Evolutionary conservation across 2,113 vertebrate species (phyloP), one percentile per base, ranked within the genome.

Genomic region (Microtus oregoni): DNA sequence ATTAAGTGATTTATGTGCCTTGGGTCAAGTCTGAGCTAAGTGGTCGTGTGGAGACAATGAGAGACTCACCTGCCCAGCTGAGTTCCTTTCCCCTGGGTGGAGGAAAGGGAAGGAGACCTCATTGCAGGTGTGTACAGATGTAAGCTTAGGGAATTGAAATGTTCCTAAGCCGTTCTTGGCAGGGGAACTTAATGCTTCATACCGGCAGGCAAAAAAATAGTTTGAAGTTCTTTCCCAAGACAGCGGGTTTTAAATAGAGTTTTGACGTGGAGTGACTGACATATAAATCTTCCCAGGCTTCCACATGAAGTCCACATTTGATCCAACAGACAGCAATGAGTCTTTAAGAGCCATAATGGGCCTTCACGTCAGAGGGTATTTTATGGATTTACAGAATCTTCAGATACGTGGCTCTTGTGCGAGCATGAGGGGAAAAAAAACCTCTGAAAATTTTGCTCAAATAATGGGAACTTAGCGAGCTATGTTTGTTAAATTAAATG

Each of bases 401-500:
- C 92, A 92, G 89, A 94, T 97, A 97, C 73, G 78, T 92, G 75
- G 91, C 94, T 96, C 95, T 92, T 96, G 95, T 94, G 88, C 61
- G 93, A 97, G 89, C 89, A 95, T 97, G 95, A 97, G 95, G 96
- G 95, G 7, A 98, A 96, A 63, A 4, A 97, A 97, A 98, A 73
- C 86, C 58, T 89, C n/a, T 75, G n/a, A 93, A 44, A 93, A 96
- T 96, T 98, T 96, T 92, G 82, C 93, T 92, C 88, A 98, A 97
- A 88, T 95, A 97, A 96, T 50, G 14, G 96, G 35, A 94, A 91
- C 90, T 94, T 97, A 95, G 92, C 77, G 95, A 93, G 75, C 90
- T 96, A 61, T 88, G 73, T 95, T 98, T 96, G 89, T 96, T 94
- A 97, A 97, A 95, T 97, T 97, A 95, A 97, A 97, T 96, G 92